Conservation (phyloP, 2,797 vertebrate genomes). For the Microhierax caerulescens region DNA sequence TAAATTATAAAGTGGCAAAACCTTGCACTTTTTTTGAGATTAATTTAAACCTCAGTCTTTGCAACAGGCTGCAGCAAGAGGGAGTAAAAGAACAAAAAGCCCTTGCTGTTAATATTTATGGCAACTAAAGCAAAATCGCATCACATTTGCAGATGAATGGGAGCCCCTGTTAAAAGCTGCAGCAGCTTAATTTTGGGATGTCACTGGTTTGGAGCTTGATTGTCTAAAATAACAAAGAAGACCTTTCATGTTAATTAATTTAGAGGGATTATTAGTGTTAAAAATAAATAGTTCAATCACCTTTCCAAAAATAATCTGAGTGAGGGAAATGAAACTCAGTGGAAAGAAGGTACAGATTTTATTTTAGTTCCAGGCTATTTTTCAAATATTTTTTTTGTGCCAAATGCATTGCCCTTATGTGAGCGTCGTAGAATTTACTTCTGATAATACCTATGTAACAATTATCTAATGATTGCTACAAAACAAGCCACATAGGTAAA, state of each 20-base stretch:
- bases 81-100: slow-evolving; percentile 64
- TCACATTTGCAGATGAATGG: slow-evolving; percentile 49
- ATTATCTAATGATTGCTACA: not conserved
- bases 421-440: not conserved
- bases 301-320: slow-evolving; percentile 24
- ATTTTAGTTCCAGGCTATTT: not conserved
- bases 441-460: not conserved
- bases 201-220: not conserved
- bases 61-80: slow-evolving; percentile 60
- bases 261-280: slow-evolving; percentile 7
- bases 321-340: not conserved
- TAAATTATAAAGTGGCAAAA: not conserved
- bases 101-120: slow-evolving; percentile 56
- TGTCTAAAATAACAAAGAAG: slow-evolving; percentile 28
- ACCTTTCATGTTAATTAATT: slow-evolving; percentile 41
- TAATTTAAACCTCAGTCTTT: slow-evolving; percentile 25
- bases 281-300: slow-evolving; percentile 13
- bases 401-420: not conserved
- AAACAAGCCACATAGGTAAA: not conserved
- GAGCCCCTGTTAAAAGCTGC: slow-evolving; percentile 30
- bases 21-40: not conserved
- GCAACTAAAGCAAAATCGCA: slow-evolving; percentile 32
- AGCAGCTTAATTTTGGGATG: slow-evolving; percentile 34
- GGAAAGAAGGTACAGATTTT: not conserved
- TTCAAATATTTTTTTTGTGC: not conserved